phyloP scores from a whole-genome alignment of 2,888 invertebrate genomes.

The Tetrapedia diversipes region DNA sequence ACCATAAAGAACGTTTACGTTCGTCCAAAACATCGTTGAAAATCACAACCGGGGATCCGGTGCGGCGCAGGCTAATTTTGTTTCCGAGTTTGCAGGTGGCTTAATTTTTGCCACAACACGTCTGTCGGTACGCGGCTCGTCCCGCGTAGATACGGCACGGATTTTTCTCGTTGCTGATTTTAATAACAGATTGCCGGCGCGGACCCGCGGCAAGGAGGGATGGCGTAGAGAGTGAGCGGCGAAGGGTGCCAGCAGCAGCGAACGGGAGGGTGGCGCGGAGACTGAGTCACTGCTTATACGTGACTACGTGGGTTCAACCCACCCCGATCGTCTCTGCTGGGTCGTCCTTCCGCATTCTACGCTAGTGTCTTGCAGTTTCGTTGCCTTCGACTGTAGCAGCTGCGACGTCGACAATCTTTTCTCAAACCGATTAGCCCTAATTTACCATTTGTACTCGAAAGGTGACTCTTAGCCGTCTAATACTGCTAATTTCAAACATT shows the following conservation, averaged over 20 bases:
- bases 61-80: conserved; percentile 59
- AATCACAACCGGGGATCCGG: too few relatives aligned
- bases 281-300: conserved; percentile 81
- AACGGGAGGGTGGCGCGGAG: conserved; percentile 44
- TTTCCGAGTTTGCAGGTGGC: conserved; percentile 76
- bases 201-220: conserved; percentile 49
- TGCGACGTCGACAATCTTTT: conserved; percentile 26
- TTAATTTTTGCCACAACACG: conserved; percentile 82
- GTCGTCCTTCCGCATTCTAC: conserved; percentile 55
- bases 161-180: conserved; percentile 83
- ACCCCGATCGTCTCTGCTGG: conserved; percentile 34
- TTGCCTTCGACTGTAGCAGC: conserved; percentile 63
- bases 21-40: too few relatives aligned
- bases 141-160: conserved; percentile 81
- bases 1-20: too few relatives aligned
- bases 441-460: too few relatives aligned
- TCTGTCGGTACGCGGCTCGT: conserved; percentile 73
- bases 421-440: conserved; percentile 69
- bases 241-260: conserved; percentile 9
- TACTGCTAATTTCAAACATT: too few relatives aligned
- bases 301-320: conserved; percentile 74
- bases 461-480: too few relatives aligned
- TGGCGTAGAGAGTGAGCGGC: conserved; percentile 38
- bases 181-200: conserved; percentile 81
- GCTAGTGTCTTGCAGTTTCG: conserved; percentile 64